Percentiles rank a stretch among this genome's conserved stretches.
phyloP scores from a whole-genome alignment of 2,113 vertebrate species.

The Scolopax mira region DNA sequence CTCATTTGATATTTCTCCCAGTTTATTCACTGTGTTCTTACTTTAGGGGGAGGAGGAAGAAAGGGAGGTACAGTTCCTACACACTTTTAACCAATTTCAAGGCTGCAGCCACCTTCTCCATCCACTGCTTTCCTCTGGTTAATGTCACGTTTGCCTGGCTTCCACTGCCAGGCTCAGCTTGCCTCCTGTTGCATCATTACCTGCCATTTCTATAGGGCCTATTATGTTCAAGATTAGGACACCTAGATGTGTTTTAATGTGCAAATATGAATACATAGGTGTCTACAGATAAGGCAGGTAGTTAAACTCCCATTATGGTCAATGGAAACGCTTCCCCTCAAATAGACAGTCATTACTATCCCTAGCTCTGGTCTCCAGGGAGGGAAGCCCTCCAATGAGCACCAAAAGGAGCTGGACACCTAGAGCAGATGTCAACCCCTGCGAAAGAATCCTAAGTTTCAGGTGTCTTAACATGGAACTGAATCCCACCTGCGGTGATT shows the following conservation, averaged over 20 bases:
- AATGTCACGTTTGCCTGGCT: not conserved
- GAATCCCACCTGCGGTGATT: not conserved
- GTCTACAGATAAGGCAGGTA: not conserved
- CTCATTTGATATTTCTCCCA: not conserved
- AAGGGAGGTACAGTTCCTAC: not conserved
- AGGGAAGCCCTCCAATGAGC: not conserved
- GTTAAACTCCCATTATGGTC: not conserved
- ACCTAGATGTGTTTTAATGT: not conserved
- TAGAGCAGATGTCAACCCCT: not conserved
- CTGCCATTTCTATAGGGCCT: not conserved
- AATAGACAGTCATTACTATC: not conserved
- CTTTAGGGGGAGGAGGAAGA: not conserved
- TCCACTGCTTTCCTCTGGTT: not conserved
- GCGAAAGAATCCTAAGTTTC: not conserved
- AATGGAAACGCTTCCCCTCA: not conserved
- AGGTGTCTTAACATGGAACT: not conserved
- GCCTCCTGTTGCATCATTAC: not conserved
- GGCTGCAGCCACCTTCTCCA: not conserved
- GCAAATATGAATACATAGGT: not conserved
- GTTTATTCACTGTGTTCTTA: not conserved
- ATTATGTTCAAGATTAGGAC: not conserved
- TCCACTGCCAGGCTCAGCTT: not conserved
- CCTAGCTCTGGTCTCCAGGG: not conserved
- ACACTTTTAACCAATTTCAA: not conserved
- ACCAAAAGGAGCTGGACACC: not conserved